A percentile compares a stretch with the other conserved stretches of the same genome.
Evolutionary conservation across 2,888 invertebrate species (phyloP).

Genomic region (Dinocampus coccinellae): DNA sequence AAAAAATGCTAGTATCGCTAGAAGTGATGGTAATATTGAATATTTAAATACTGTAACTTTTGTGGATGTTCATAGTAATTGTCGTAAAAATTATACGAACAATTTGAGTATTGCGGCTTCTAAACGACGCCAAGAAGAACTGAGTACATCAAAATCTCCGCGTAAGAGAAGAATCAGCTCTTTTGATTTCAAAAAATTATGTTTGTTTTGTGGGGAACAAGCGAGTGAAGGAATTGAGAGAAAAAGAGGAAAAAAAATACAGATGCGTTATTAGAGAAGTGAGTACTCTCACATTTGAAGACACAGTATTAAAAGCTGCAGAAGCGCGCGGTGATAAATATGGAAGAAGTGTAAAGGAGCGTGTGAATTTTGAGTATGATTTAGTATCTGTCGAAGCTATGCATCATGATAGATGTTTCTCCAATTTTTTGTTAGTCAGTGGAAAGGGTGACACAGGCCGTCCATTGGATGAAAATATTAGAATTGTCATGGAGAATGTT

Average conservation of each 20-base stretch:
- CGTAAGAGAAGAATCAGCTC: not conserved
- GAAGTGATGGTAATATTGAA: not conserved
- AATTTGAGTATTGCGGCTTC: not conserved
- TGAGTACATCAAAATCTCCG: not conserved
- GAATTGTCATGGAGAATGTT: slow-evolving; percentile 60
- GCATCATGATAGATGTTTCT: slow-evolving; percentile 58
- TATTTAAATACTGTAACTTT: not conserved
- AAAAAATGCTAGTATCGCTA: not conserved
- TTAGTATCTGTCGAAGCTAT: slow-evolving; percentile 57
- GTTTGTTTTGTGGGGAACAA: slow-evolving; percentile 23
- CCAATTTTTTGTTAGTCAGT: slow-evolving; percentile 53
- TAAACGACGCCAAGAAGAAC: not conserved
- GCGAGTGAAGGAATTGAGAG: slow-evolving; percentile 23
- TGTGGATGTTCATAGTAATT: not conserved
- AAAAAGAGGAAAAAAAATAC: no score
- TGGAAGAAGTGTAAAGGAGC: slow-evolving; percentile 55
- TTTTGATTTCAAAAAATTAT: not conserved
- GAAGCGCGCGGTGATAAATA: slow-evolving; percentile 42
- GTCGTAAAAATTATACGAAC: not conserved
- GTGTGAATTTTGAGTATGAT: slow-evolving; percentile 49
- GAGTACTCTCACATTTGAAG: slow-evolving; percentile 37
- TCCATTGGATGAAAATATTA: slow-evolving; percentile 55
- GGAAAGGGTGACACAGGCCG: slow-evolving; percentile 58
- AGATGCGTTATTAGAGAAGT: slow-evolving; percentile 22
- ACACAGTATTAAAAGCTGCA: slow-evolving; percentile 25